Base-by-base conservation (phyloP, 2,888 invertebrate species). In the Meghimatium bilineatum region DNA sequence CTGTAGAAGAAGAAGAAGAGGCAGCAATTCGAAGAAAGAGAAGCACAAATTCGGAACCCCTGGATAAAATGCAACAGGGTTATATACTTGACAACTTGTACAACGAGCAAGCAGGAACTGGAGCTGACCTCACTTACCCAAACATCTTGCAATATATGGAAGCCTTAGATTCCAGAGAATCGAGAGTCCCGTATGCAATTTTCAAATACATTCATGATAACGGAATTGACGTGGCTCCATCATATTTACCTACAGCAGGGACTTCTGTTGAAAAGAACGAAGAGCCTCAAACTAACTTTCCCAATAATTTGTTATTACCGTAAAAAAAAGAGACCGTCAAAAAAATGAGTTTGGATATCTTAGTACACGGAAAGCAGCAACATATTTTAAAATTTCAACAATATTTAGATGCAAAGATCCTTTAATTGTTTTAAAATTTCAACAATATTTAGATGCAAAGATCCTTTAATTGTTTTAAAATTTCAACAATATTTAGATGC, bases 61-160 rank as follows among this genome's bases (percentile, higher is more conserved):
- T 63, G 44, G 63, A 74, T 23, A 29, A 17, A 2, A 29, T 81
- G 26, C 81, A 60, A 14, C 60, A 74, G 14, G 74, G 63, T 23
- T 52, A 63, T 20, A 44, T 74, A 17, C 12, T 81, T 36, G 63
- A 81, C 81, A 74, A 63, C 60, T 56, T 81, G 1, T 81, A 81
- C 74, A 32, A 60, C 12, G 52, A 69, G 34, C 0, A 63, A 20
- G 26, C 3, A 26, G 63, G 60, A 26, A 44, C 63, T 1, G 26
- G 67, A 36, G 20, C 36, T 23, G 81, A 81, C 26, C 63, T 74
- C 1, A 81, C 81, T 5, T 81, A 81, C 63, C 63, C 23, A 20
- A 74, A 81, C 29, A 29, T 81, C 29, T 34, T 38, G 63, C 23
- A 38, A 5, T 74, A 74, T 23, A 3, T 81, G 29, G 63, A 63